Conservation (phyloP, 2,888 invertebrate genomes). For the Mactromeris polynyma region DNA sequence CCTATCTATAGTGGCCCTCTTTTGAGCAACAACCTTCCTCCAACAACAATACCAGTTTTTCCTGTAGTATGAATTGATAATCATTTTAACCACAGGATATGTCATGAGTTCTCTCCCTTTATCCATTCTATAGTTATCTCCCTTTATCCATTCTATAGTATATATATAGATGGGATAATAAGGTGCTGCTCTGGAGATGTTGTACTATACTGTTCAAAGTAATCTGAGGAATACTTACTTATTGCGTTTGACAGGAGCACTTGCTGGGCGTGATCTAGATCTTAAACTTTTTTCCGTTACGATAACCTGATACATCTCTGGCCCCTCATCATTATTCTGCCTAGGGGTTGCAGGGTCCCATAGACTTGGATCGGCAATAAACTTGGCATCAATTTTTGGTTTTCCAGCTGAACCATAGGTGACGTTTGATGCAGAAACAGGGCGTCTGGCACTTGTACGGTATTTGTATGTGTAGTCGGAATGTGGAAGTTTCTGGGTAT, state of each 20-base stretch:
- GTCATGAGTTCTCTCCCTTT: too few species aligned
- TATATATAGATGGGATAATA: too few species aligned
- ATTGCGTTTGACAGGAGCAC: constrained; percentile 81
- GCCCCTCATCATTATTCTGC: constrained; percentile 51
- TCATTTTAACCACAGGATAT: too few species aligned
- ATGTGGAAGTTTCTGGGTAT: constrained; percentile 83
- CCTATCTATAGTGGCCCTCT: too few species aligned
- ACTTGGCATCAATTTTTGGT: constrained; percentile 86
- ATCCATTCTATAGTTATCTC: too few species aligned
- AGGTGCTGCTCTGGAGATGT: too few species aligned
- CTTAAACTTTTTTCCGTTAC: constrained; percentile 53
- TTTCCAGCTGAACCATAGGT: constrained; percentile 67
- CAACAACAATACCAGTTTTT: too few species aligned
- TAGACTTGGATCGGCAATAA: constrained; percentile 83
- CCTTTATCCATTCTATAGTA: too few species aligned
- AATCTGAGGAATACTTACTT: constrained; percentile 66
- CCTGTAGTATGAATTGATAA: too few species aligned
- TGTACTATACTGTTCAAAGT: background rate
- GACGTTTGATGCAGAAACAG: constrained; percentile 78
- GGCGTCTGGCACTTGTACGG: constrained; percentile 60
- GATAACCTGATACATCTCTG: constrained; percentile 56
- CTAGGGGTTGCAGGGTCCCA: constrained; percentile 86
- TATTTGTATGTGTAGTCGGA: constrained; percentile 78
- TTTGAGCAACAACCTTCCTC: too few species aligned
- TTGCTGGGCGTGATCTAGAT: constrained; percentile 77